Percentiles rank a stretch among this genome's conserved stretches.
phyloP scores from a whole-genome alignment of 2,888 invertebrate genomes.

The Stramonita haemastoma region DNA sequence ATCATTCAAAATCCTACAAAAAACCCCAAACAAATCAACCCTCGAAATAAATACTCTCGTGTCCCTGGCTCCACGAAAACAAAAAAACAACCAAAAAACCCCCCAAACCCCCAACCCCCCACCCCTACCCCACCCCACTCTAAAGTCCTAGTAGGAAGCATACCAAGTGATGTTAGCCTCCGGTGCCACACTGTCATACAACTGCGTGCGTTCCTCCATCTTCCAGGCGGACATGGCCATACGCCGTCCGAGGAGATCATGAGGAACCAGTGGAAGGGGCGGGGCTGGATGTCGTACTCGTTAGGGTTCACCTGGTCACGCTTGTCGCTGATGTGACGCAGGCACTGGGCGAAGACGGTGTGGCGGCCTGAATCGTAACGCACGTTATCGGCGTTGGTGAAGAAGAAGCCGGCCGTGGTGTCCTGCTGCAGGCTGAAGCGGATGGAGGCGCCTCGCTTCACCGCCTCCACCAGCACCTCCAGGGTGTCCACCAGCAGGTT shows the following conservation, averaged over 20 bases:
- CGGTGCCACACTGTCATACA: constrained; percentile 46
- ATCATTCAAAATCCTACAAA: not conserved
- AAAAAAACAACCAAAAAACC: not conserved
- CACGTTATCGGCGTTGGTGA: constrained; percentile 50
- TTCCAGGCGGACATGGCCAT: constrained; percentile 47
- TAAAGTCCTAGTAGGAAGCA: constrained; percentile 25
- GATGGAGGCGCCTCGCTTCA: constrained; percentile 43
- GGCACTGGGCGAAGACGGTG: constrained; percentile 45
- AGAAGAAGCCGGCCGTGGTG: constrained; percentile 44
- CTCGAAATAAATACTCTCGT: not conserved
- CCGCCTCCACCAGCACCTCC: constrained; percentile 31
- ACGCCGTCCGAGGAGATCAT: constrained; percentile 48
- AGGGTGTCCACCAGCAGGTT: not conserved
- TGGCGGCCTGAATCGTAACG: constrained; percentile 32
- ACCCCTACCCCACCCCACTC: too few relatives aligned
- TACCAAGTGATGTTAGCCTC: constrained; percentile 51
- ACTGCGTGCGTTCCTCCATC: constrained; percentile 27
- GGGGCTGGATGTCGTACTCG: constrained; percentile 46
- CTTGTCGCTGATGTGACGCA: constrained; percentile 47
- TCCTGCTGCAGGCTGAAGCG: constrained; percentile 49
- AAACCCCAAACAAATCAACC: not conserved
- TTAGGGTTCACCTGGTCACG: not conserved
- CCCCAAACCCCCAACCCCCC: not conserved
- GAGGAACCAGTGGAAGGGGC: constrained; percentile 48
- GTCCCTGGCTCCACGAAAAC: not conserved